Evolutionary conservation across 2,797 vertebrate species (phyloP).

Genomic region (Typhlichthys eigenmanni): DNA sequence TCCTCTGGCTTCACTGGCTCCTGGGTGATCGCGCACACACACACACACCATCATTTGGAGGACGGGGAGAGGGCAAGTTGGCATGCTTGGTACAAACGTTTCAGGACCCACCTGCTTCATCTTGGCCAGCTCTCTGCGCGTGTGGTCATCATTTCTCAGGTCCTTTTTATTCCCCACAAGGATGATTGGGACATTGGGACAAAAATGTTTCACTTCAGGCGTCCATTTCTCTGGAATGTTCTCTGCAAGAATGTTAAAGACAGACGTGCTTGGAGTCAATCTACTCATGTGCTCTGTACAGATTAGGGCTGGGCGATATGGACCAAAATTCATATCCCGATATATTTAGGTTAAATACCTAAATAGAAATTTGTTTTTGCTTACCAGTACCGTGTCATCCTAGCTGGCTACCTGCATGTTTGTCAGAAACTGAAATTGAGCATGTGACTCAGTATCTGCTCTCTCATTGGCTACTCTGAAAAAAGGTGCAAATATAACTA

Average conservation of each 20-base stretch:
- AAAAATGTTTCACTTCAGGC: conserved; percentile 89
- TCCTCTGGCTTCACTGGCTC: conserved; percentile 95
- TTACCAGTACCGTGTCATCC: background rate
- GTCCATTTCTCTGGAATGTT: conserved; percentile 93
- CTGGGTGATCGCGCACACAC: conserved; percentile 58
- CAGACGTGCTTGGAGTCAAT: background rate
- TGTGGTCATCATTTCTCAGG: conserved; percentile 86
- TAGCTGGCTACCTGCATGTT: too few relatives aligned
- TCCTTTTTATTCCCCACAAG: conserved; percentile 90
- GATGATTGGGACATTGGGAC: conserved; percentile 89
- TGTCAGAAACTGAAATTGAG: too few relatives aligned
- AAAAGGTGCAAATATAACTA: too few relatives aligned
- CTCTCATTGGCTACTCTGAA: too few relatives aligned
- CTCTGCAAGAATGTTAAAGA: conserved; percentile 65
- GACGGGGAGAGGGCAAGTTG: background rate
- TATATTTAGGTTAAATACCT: too few relatives aligned
- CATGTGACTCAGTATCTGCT: too few relatives aligned
- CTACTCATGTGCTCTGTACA: background rate
- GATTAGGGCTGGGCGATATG: background rate
- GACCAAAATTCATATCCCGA: too few relatives aligned
- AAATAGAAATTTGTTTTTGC: too few relatives aligned
- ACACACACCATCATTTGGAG: background rate
- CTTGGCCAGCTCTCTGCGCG: conserved; percentile 85
- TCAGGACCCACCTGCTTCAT: conserved; percentile 83
- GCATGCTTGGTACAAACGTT: background rate